Conservation (phyloP, 2,113 vertebrate species). For the Xerus inauris region DNA sequence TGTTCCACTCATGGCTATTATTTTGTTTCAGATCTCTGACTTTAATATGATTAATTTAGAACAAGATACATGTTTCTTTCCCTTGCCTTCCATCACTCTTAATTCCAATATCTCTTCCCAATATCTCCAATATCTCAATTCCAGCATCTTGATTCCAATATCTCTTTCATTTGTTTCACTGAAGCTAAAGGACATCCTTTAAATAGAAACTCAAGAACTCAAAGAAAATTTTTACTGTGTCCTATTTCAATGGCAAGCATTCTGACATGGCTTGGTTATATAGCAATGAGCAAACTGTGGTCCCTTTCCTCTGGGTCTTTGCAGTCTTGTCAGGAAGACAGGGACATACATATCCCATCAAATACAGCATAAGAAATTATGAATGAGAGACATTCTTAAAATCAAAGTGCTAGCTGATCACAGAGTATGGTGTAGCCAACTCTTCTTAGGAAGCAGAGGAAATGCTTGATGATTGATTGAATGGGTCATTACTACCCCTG, state of each 20-base stretch:
- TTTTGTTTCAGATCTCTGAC: not conserved
- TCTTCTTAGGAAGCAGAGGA: not conserved
- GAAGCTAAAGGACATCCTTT: not conserved
- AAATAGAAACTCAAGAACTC: not conserved
- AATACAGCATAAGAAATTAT: not conserved
- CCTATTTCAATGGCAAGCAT: not conserved
- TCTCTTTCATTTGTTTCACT: not conserved
- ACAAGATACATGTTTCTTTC: not conserved
- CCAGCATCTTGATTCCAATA: not conserved
- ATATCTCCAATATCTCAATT: not conserved
- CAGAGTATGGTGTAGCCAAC: not conserved
- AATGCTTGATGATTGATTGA: too few relatives aligned
- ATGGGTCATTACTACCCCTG: too few relatives aligned
- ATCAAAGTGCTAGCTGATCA: not conserved
- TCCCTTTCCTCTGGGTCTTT: not conserved
- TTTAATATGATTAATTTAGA: not conserved
- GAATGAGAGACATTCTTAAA: not conserved
- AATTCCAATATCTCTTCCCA: not conserved
- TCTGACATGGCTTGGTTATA: too few relatives aligned
- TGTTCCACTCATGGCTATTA: not conserved
- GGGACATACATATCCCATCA: not conserved
- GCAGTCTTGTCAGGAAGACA: not conserved
- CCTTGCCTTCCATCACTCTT: not conserved
- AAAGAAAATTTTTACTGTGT: not conserved
- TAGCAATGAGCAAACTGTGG: not conserved